phyloP scores from a whole-genome alignment of 2,888 invertebrate species.

The Apamea monoglypha region DNA sequence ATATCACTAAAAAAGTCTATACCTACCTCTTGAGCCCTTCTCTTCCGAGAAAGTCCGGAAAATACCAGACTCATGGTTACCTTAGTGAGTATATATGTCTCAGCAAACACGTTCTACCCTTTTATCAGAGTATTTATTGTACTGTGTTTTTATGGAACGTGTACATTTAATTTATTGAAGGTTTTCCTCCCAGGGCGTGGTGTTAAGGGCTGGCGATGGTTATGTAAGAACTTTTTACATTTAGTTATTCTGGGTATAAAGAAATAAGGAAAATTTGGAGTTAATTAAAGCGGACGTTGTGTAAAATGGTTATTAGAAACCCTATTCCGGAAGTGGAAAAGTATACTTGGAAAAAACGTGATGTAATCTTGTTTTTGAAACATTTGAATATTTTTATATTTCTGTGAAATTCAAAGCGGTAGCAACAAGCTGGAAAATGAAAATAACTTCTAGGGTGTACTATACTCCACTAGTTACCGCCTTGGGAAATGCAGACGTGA shows the following conservation, averaged over 20 bases:
- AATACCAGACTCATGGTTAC: conserved; percentile 22
- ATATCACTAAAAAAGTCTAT: not conserved
- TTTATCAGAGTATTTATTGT: conserved; percentile 10
- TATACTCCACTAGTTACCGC: too few species aligned
- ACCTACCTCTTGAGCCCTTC: not conserved
- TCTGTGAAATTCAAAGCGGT: too few species aligned
- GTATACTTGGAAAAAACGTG: conserved; percentile 6
- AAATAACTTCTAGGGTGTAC: not conserved
- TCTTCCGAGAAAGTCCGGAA: conserved; percentile 10
- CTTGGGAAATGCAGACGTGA: too few species aligned
- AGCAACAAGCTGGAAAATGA: not conserved
- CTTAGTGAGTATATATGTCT: conserved; percentile 43
- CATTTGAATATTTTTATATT: not conserved
- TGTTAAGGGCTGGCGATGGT: not conserved
- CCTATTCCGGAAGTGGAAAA: conserved; percentile 2
- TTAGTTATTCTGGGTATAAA: conserved; percentile 12
- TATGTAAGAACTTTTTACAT: conserved; percentile 18
- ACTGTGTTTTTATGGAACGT: conserved; percentile 22
- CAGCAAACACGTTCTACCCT: conserved; percentile 41
- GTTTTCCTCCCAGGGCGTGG: conserved; percentile 23
- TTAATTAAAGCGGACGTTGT: conserved; percentile 22
- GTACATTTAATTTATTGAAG: conserved; percentile 30
- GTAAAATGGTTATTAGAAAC: conserved; percentile 2
- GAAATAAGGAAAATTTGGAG: conserved; percentile 13
- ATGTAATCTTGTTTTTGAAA: not conserved